Evolutionary conservation across 2,888 invertebrate genomes (phyloP).

Genomic region (Calameuta pallipes): DNA sequence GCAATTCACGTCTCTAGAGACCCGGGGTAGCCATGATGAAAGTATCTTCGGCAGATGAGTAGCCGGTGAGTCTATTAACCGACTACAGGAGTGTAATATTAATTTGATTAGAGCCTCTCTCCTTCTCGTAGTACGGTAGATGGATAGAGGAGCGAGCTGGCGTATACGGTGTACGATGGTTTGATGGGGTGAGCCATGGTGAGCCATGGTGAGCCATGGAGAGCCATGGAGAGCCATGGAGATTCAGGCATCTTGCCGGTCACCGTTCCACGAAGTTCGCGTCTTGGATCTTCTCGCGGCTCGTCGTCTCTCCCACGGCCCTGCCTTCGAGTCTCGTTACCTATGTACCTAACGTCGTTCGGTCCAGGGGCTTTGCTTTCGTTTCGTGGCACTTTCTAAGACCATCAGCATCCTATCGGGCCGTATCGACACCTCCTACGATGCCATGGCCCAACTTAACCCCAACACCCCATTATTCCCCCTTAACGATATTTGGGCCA

Average conservation of each 20-base stretch:
- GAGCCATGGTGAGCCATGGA: no score
- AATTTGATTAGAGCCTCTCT: constrained; percentile 19
- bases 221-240: not conserved
- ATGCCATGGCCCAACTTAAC: constrained; percentile 6
- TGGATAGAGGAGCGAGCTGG: not conserved
- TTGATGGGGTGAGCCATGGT: constrained; percentile 5
- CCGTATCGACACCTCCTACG: constrained; percentile 9
- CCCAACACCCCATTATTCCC: not conserved
- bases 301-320: constrained; percentile 4
- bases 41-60: constrained; percentile 2
- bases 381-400: constrained; percentile 1
- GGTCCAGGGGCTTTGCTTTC: constrained; percentile 6
- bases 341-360: constrained; percentile 3
- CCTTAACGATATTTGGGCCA: constrained; percentile 4
- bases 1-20: not conserved
- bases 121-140: not conserved
- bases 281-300: constrained; percentile 9
- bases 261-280: constrained; percentile 31
- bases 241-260: constrained; percentile 20
- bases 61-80: constrained; percentile 19
- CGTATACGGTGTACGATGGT: constrained; percentile 9
- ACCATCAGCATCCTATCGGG: constrained; percentile 5
- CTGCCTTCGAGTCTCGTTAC: constrained; percentile 9
- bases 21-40: not conserved
- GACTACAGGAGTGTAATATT: constrained; percentile 20